Percentiles rank a stretch among this genome's conserved stretches.
These are phyloP conservation scores for Dryoscopus gambensis DNA, from an alignment of 2,113 vertebrate genomes.

Conservation along the genomic window DNA sequence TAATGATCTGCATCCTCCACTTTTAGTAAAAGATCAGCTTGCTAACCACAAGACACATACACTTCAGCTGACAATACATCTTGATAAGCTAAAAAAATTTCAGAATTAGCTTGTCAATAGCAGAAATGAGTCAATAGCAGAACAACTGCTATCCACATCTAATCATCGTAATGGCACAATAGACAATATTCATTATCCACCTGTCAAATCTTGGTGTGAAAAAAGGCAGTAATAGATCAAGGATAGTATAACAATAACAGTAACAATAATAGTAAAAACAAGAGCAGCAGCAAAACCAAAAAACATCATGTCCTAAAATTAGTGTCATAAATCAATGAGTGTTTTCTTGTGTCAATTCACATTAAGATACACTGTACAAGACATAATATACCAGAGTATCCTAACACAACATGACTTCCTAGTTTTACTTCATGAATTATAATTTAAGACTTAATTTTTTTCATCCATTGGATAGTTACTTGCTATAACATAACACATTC, in stretches of 20 bases:
- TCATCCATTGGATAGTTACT: background rate
- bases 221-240: constrained; percentile 67
- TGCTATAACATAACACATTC: background rate
- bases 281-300: background rate
- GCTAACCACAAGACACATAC: background rate
- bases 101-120: constrained; percentile 68
- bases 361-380: constrained; percentile 59
- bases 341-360: constrained; percentile 71
- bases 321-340: constrained; percentile 68
- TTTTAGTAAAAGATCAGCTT: background rate
- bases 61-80: constrained; percentile 43
- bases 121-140: constrained; percentile 61
- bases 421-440: constrained; percentile 49
- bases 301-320: constrained; percentile 58
- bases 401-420: constrained; percentile 56
- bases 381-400: constrained; percentile 37
- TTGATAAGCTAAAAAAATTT: constrained; percentile 47
- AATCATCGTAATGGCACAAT: constrained; percentile 63
- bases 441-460: constrained; percentile 41
- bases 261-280: background rate
- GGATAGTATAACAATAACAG: constrained; percentile 2
- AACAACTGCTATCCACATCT: constrained; percentile 54
- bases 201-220: constrained; percentile 65
- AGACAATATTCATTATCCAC: constrained; percentile 72
- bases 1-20: background rate